These are phyloP conservation scores for Allygus modestus DNA, from an alignment of 2,888 invertebrate genomes.

Conservation along the genomic window DNA sequence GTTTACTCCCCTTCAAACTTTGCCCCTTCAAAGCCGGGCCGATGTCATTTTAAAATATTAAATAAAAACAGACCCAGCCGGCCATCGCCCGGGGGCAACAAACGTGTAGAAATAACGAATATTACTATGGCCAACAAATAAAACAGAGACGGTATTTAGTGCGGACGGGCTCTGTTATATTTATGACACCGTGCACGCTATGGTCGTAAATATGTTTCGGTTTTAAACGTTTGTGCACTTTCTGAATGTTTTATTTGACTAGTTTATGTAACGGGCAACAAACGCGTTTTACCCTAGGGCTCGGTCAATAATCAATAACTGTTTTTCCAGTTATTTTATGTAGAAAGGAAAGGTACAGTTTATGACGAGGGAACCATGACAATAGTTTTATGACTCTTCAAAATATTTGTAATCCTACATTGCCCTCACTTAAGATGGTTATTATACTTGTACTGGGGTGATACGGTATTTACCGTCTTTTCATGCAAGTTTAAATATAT, in stretches of 20 bases:
- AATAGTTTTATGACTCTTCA: no score
- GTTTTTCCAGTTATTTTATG: no score
- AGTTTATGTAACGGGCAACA: not conserved
- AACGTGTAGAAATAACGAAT: not conserved
- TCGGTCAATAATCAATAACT: no score
- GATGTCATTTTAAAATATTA: constrained; percentile 55
- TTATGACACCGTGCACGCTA: not conserved
- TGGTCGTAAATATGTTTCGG: not conserved
- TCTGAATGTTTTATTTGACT: not conserved
- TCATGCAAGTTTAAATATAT: no score
- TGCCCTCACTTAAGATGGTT: no score
- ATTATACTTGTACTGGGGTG: no score
- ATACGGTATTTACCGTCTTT: no score
- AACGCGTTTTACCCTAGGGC: no score
- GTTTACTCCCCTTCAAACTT: constrained; percentile 13
- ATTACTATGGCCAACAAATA: not conserved
- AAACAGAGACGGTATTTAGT: not conserved
- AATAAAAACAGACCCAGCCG: constrained; percentile 5
- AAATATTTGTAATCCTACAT: no score
- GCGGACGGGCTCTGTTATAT: not conserved
- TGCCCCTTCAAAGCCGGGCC: not conserved
- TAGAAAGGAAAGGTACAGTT: no score
- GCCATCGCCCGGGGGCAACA: not conserved
- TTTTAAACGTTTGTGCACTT: not conserved
- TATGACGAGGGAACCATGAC: no score